Percentiles rank a stretch among this genome's conserved stretches.
phyloP scores from a whole-genome alignment of 2,888 invertebrate species.

The Lochmaea capreae region DNA sequence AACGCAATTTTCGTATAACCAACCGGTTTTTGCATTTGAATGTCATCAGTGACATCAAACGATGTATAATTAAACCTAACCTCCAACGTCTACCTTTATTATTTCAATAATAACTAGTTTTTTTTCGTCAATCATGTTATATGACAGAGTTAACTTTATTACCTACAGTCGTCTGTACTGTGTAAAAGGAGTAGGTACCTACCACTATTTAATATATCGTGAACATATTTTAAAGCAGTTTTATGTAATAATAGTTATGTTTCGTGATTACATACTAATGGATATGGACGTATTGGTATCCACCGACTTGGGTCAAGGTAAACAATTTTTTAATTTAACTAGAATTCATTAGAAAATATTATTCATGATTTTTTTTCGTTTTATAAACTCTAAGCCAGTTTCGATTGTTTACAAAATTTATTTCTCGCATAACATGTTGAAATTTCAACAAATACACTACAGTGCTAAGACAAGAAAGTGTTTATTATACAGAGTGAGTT shows the following conservation, averaged over 20 bases:
- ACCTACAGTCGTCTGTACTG: constrained; percentile 42
- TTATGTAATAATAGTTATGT: constrained; percentile 44
- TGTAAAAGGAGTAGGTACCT: constrained; percentile 12
- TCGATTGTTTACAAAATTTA: no score
- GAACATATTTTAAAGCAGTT: neutral
- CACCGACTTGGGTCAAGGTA: constrained; percentile 54
- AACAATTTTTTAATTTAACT: constrained; percentile 15
- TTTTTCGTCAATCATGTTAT: constrained; percentile 37
- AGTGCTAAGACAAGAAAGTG: no score
- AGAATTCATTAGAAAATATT: neutral
- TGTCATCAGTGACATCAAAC: constrained; percentile 22
- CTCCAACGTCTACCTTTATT: constrained; percentile 43
- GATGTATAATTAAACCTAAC: constrained; percentile 43
- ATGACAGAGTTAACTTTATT: constrained; percentile 41
- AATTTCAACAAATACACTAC: no score
- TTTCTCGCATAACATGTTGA: no score
- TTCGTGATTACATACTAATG: constrained; percentile 55
- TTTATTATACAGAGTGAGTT: no score
- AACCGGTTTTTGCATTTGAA: constrained; percentile 19
- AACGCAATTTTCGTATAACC: neutral
- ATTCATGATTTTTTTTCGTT: neutral
- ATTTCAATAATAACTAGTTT: constrained; percentile 49
- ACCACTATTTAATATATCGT: neutral
- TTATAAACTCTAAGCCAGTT: no score
- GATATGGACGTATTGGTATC: constrained; percentile 50